Evolutionary conservation across 2,888 invertebrate genomes (phyloP).

Genomic region (Taenaris catops): DNA sequence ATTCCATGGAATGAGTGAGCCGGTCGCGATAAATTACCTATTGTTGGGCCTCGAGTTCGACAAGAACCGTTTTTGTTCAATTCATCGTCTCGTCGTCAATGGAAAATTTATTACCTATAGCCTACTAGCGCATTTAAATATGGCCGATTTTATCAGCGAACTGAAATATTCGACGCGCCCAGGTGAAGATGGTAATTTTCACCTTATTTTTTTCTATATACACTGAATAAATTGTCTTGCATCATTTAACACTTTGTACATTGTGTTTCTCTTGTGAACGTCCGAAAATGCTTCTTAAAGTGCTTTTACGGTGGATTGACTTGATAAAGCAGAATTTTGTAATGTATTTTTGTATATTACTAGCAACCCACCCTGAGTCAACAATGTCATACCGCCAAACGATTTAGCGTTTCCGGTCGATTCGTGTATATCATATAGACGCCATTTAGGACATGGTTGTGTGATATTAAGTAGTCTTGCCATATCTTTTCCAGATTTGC

Average conservation of each 20-base stretch:
- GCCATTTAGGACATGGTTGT: too few species aligned
- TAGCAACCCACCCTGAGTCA: too few species aligned
- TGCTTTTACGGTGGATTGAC: background rate
- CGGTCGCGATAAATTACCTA: conserved; percentile 74
- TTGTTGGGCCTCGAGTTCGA: conserved; percentile 67
- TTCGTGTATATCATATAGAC: too few species aligned
- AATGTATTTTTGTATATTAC: too few species aligned
- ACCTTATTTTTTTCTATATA: conserved; percentile 42
- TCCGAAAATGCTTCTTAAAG: background rate
- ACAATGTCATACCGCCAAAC: too few species aligned
- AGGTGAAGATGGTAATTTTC: conserved; percentile 53
- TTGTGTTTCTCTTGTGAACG: conserved; percentile 37
- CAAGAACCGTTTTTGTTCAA: conserved; percentile 75
- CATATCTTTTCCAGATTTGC: too few species aligned
- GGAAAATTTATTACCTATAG: conserved; percentile 61
- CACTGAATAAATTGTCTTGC: conserved; percentile 29
- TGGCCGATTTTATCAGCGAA: conserved; percentile 64
- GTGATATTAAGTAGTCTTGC: too few species aligned
- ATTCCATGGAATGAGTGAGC: conserved; percentile 46
- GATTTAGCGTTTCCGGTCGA: too few species aligned
- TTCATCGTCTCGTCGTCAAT: conserved; percentile 74
- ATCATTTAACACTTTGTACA: conserved; percentile 37
- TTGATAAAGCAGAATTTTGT: too few species aligned
- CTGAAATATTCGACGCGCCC: conserved; percentile 57
- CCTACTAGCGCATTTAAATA: conserved; percentile 70